These are phyloP conservation scores for Drosophila dunni DNA, from an alignment of 1,140 invertebrate species.

Conservation along the genomic window DNA sequence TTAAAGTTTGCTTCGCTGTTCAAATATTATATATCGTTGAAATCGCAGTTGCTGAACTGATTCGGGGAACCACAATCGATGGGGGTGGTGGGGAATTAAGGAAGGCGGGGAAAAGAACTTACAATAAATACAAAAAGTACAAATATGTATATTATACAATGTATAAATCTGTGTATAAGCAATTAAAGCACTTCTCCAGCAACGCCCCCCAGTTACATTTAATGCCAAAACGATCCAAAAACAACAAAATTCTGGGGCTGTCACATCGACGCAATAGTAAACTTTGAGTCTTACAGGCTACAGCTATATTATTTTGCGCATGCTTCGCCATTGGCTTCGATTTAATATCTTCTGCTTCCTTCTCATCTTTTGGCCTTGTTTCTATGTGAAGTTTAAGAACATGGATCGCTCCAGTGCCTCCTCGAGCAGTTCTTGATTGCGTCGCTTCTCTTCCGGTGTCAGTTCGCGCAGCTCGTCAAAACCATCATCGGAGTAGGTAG, in stretches of 20 bases:
- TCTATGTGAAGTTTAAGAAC: slow-evolving; percentile 62
- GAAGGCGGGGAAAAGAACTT: slow-evolving; percentile 50
- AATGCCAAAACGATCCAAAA: background rate
- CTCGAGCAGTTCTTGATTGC: slow-evolving; percentile 67
- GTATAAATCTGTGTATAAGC: slow-evolving; percentile 75
- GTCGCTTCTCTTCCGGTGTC: slow-evolving; percentile 69
- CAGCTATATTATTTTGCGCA: slow-evolving; percentile 68
- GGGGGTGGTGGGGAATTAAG: slow-evolving; percentile 3
- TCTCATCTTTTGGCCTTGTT: slow-evolving; percentile 43
- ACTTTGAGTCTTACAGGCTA: slow-evolving; percentile 78
- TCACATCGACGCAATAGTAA: slow-evolving; percentile 66
- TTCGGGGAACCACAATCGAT: slow-evolving; percentile 8
- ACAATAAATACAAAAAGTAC: slow-evolving; percentile 79
- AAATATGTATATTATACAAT: slow-evolving; percentile 80
- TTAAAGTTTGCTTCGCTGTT: slow-evolving; percentile 21
- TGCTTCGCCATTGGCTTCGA: slow-evolving; percentile 46
- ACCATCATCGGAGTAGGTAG: slow-evolving; percentile 71
- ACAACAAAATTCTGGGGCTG: background rate
- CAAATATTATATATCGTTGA: slow-evolving; percentile 51
- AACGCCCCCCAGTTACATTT: background rate
- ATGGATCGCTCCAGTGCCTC: slow-evolving; percentile 80
- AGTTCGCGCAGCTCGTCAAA: slow-evolving; percentile 73
- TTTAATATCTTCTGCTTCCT: background rate
- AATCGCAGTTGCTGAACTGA: slow-evolving; percentile 28
- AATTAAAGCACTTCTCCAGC: slow-evolving; percentile 72